Evolutionary conservation across 2,113 vertebrate species (phyloP).

Genomic region (Craseonycteris thonglongyai): DNA sequence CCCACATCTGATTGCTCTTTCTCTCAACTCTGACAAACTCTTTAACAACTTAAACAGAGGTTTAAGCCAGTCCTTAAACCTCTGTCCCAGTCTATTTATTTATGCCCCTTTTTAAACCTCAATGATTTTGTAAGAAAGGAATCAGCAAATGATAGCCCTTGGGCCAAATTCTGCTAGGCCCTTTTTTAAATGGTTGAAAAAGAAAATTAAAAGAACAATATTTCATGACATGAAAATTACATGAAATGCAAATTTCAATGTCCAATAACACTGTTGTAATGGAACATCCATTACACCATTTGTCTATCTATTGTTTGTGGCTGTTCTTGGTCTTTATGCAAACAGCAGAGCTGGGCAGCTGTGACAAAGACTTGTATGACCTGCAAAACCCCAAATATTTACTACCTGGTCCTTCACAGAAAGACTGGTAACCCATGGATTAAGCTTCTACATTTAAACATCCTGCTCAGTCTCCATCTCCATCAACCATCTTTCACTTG

Average conservation of each 20-base stretch:
- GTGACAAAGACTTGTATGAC: fast-evolving
- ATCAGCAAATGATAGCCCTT: not conserved
- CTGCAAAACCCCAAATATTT: not conserved
- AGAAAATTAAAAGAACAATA: not conserved
- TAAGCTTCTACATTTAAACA: not conserved
- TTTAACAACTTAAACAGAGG: not conserved
- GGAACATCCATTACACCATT: not conserved
- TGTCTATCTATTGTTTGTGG: fast-evolving
- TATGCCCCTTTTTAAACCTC: not conserved
- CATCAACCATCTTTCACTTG: not conserved
- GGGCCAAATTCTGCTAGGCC: not conserved
- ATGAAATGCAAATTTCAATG: not conserved
- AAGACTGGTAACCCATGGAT: no score
- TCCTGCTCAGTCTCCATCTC: not conserved
- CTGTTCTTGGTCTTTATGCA: not conserved
- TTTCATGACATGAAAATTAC: not conserved
- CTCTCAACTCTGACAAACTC: not conserved
- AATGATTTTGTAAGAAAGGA: not conserved
- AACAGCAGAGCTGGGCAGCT: not conserved
- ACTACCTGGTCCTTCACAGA: not conserved
- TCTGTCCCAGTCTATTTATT: not conserved
- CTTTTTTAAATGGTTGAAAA: not conserved
- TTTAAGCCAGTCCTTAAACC: not conserved
- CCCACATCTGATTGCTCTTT: not conserved
- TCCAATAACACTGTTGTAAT: not conserved